A percentile compares a stretch with the other conserved stretches of the same genome.
Conservation (phyloP, 2,113 vertebrate genomes). For the Smithornis capensis region DNA sequence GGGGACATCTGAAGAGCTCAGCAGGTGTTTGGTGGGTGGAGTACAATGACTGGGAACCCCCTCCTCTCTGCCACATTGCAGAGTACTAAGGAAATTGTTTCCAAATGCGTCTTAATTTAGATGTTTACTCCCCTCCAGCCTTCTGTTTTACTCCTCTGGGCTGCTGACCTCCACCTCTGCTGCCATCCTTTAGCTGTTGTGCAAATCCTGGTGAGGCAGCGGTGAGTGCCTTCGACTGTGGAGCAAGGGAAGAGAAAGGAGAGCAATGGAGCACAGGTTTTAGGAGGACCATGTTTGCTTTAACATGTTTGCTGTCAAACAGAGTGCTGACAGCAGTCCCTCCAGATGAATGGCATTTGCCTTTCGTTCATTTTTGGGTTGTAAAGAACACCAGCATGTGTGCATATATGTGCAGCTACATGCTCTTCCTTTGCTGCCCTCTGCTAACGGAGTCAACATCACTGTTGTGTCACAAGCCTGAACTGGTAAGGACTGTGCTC, state of each 20-base stretch:
- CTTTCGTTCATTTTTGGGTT: neutral
- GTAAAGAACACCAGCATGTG: fast-evolving
- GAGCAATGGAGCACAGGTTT: neutral
- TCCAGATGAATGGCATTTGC: neutral
- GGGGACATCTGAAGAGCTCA: neutral
- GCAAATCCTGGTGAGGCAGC: neutral
- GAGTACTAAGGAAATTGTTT: conserved; percentile 42
- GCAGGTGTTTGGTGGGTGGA: conserved; percentile 32
- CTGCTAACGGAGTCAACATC: neutral
- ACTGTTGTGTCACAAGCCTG: neutral
- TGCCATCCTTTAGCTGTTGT: neutral
- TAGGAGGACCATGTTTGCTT: neutral
- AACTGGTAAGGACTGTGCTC: neutral
- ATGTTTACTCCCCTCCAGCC: neutral
- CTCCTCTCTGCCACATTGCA: conserved; percentile 5
- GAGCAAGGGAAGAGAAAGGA: neutral
- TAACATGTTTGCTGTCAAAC: fast-evolving
- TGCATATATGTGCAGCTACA: neutral
- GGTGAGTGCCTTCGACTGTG: fast-evolving
- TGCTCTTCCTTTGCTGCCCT: neutral
- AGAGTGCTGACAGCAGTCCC: neutral
- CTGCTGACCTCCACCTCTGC: conserved; percentile 4
- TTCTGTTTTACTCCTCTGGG: neutral
- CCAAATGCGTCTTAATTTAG: conserved; percentile 25
- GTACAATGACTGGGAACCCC: neutral